Base-by-base conservation (phyloP, 2,113 vertebrate genomes). In the Seriola rivoliana region DNA sequence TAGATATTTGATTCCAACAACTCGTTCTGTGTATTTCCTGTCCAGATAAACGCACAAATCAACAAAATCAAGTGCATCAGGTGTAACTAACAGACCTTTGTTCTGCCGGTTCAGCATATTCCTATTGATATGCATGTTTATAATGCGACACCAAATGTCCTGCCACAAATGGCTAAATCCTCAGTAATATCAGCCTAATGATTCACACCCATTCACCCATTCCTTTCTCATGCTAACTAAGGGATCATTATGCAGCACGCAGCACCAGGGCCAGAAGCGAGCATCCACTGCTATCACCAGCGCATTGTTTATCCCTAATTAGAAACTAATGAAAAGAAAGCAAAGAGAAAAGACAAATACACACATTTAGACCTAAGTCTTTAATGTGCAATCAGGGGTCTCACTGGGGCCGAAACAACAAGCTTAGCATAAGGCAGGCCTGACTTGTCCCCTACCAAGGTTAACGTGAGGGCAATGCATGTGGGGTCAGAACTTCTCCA, bases 261-360 rank as follows among this genome's bases (percentile, higher is more conserved):
- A 88, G 83, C 88, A 71, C 74, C 65, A 14, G 17, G 65, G 76
- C 82, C 66, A 68, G 52, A 85, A 89, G 88, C 69, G 81, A 85
- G 86, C 78, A 87, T 85, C 85, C 66, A 66, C 50, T 11, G 63
- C 71, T 80, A 86, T 84, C 88, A 86, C 54, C 78, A 23, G 54
- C n/a, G 55, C 77, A 72, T 84, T 90, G 85, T 92, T 94, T 87
- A 91, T 89, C 89, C 84, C 88, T 92, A 93, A 95, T 95, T 94
- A 94, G 81, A 94, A 93, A 90, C 84, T 91, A 89, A 94, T 95
- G 94, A 93, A 94, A 93, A 88, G 88, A 91, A 93, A 92, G 88
- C 86, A 92, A 74, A 81, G 82, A 50, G 71, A 86, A 81, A 86
- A 67, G 72, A 77, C 83, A 93, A 92, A 93, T 84, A 85, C 79